Evolutionary conservation across 35 echinoderm and acorn worm species (phyloP), one percentile per base, ranked within the genome.

Genomic region (Holothuria glaberrima): DNA sequence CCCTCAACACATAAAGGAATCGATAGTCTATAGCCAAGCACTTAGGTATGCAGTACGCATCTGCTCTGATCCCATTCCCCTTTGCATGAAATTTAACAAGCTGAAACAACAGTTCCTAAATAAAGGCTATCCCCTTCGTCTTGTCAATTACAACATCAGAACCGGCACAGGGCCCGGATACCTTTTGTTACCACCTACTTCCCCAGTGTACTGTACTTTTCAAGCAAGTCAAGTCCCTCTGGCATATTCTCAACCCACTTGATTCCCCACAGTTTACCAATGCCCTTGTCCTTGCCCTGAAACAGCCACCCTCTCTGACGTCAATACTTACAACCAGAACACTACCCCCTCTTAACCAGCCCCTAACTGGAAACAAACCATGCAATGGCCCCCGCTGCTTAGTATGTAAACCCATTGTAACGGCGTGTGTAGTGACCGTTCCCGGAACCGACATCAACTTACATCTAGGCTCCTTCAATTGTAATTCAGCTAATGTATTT

Each of bases 51-150:
- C 5, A 59, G 58, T n/a, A 54, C 50, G 50, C 24, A 68, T 68
- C 64, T 68, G 64, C n/a, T 68, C 16, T 19, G 30, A 68, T 19
- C 64, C 22, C n/a, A 26, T 68, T 32, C 5, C 1, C 64, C 64
- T 28, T 54, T 54, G 50, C 16, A 54, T 5, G 0, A 54, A 54
- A 54, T 54, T 54, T 14, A 5, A 9, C 12, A 12, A 68, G 5
- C 66, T 69, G 25, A 69, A 69, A 26, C 66, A 30, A 2, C 66
- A 69, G 66, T 69, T 69, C 25, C 66, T 69, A 12, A 69, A 33
- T 33, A 69, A 69, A 29, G 66, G 66, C 66, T 69, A 69, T 29
- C 66, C 66, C 24, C 66, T 69, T 68, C 64, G 24, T 29, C 25
- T 69, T 13, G 21, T 69, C 66, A 69, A 69, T 29, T 22, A 27